Percentiles rank a stretch among this genome's conserved stretches.
phyloP scores from a whole-genome alignment of 2,888 invertebrate genomes.

The Myopa tessellatipennis region DNA sequence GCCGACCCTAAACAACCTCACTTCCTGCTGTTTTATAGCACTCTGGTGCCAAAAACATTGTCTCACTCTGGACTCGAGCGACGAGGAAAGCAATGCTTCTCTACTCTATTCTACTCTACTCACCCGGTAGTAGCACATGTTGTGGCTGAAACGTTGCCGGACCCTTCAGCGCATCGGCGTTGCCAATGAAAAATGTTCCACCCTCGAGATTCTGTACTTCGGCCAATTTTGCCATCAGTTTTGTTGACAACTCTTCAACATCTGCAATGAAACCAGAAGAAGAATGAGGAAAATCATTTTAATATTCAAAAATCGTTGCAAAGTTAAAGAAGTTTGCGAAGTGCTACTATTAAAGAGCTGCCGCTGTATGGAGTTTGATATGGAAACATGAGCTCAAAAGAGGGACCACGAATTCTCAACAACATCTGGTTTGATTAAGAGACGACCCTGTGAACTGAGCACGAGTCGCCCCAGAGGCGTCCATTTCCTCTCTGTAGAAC shows the following conservation, averaged over 20 bases:
- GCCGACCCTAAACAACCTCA: not conserved
- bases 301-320: not conserved
- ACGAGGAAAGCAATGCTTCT: not conserved
- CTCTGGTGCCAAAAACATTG: constrained; percentile 1
- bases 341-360: no score
- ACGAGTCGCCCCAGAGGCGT: not conserved
- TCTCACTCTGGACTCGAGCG: no score
- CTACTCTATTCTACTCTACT: constrained; percentile 46
- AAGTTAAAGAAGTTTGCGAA: constrained; percentile 16
- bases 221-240: constrained; percentile 68
- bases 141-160: constrained; percentile 64
- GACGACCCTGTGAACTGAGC: not conserved
- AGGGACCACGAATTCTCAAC: not conserved
- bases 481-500: no score
- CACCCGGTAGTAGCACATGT: constrained; percentile 66
- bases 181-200: constrained; percentile 68
- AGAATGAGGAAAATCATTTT: constrained; percentile 30
- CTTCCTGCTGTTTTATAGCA: constrained; percentile 29
- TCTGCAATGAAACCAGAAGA: constrained; percentile 57
- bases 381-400: not conserved
- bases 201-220: constrained; percentile 68
- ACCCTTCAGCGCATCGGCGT: constrained; percentile 64
- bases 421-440: constrained; percentile 5
- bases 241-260: constrained; percentile 69
- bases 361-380: not conserved